Base-by-base conservation (phyloP, 2,797 vertebrate genomes). In the Oreonectes daqikongensis region DNA sequence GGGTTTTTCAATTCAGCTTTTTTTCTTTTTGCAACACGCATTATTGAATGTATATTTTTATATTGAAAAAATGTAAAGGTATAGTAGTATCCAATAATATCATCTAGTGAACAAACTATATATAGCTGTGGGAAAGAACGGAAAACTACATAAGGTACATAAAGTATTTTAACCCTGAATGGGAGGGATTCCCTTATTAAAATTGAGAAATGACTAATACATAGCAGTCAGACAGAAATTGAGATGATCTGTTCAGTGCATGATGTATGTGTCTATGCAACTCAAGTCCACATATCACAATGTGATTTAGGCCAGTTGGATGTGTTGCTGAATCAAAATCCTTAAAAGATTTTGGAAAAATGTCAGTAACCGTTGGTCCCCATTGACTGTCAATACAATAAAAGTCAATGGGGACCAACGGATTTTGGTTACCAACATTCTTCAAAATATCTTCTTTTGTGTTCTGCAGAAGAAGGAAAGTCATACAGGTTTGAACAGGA, bases 191-290 rank as follows among this genome's bases (percentile, higher is more conserved):
- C 72, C 69, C 11, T 8, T 1, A 55, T 78, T 30, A n/a, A n/a
- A n/a, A 18, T 69, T 61, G 38, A 70, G 65, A 22, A 20, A 42
- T 46, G 5, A 42, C 52, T 38, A n/a, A n/a, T n/a, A 50, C 50
- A 32, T 80, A 17, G 44, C 20, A 57, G 67, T 52, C 64, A 75
- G 20, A 74, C 17, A 35, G 17, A 9, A 18, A 28, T 24, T 68
- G 69, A 44, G 61, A 78, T 69, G 40, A 66, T 5, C 17, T 65
- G 69, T 53, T 50, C 64, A 64, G 24, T 26, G 12, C 9, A 55
- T 74, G 44, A 72, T 80, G 22, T 70, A 2, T 12, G 15, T 64
- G 70, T 75, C 69, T 77, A 59, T 69, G 50, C 32, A 70, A 42
- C 46, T 17, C 60, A 55, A 48, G 66, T 52, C 35, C 42, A 66